Conservation (phyloP, 2,888 invertebrate genomes). For the Drosophila helvetica region DNA sequence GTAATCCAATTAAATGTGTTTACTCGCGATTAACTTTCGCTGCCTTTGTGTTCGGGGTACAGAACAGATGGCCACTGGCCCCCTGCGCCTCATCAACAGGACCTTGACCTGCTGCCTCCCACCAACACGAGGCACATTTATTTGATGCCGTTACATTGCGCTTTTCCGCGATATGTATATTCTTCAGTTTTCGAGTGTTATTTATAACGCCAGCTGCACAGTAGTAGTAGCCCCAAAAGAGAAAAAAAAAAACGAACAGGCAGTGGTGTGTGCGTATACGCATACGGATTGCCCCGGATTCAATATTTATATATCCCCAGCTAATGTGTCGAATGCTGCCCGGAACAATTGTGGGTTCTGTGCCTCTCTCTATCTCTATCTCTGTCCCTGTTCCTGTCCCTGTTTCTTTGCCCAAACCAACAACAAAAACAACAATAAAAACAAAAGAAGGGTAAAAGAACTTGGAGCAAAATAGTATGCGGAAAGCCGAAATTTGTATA, state of each 20-base stretch:
- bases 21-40: constrained; percentile 1
- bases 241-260: background rate
- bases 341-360: constrained; percentile 14
- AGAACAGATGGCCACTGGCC: no score
- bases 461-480: no score
- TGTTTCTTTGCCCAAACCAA: background rate
- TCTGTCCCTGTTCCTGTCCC: constrained; percentile 1
- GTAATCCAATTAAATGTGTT: constrained; percentile 42
- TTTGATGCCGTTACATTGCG: background rate
- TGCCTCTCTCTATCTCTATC: background rate
- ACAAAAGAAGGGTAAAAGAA: no score
- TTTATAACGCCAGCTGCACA: constrained; percentile 33
- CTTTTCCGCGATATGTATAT: background rate
- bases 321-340: background rate
- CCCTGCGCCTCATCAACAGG: constrained; percentile 13
- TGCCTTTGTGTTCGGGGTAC: no score
- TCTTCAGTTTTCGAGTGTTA: constrained; percentile 12
- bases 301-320: constrained; percentile 28
- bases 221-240: constrained; percentile 2
- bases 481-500: no score
- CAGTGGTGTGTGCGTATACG: constrained; percentile 9
- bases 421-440: no score
- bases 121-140: background rate
- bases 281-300: constrained; percentile 14
- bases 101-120: constrained; percentile 38